Percentiles rank a stretch among this genome's conserved stretches.
These are phyloP conservation scores for Phrynocephalus vlangalii DNA, from an alignment of 2,797 vertebrate genomes.

Conservation along the genomic window DNA sequence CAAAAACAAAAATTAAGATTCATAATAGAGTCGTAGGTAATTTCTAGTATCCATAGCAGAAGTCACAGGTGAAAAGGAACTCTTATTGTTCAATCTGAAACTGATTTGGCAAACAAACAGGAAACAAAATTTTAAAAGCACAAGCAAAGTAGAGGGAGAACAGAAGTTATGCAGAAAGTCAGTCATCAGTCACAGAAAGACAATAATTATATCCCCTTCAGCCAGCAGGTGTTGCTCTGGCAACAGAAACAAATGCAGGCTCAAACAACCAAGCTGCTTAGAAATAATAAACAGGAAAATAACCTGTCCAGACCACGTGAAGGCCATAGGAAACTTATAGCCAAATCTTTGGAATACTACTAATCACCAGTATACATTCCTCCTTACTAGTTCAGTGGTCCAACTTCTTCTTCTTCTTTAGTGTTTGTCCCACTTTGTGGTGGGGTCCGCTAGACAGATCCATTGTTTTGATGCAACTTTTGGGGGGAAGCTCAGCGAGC, in stretches of 20 bases:
- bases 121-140: slow-evolving; percentile 7
- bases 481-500: too few relatives aligned
- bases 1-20: not conserved
- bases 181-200: slow-evolving; percentile 30
- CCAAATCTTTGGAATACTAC: slow-evolving; percentile 35
- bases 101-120: not conserved
- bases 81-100: not conserved
- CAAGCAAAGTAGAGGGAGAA: not conserved
- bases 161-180: slow-evolving; percentile 15
- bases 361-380: slow-evolving; percentile 47
- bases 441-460: too few relatives aligned
- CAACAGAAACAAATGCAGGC: slow-evolving; percentile 47
- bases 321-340: slow-evolving; percentile 42
- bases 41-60: not conserved
- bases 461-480: too few relatives aligned
- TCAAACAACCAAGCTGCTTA: slow-evolving; percentile 32
- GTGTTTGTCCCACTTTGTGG: too few relatives aligned
- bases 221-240: slow-evolving; percentile 71
- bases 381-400: slow-evolving; percentile 22
- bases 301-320: slow-evolving; percentile 18
- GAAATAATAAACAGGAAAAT: slow-evolving; percentile 54
- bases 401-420: not conserved
- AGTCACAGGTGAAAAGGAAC: not conserved
- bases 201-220: slow-evolving; percentile 52
- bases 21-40: not conserved